Evolutionary conservation across 2,113 vertebrate species (phyloP).

Genomic region (Emydura subglobosa): DNA sequence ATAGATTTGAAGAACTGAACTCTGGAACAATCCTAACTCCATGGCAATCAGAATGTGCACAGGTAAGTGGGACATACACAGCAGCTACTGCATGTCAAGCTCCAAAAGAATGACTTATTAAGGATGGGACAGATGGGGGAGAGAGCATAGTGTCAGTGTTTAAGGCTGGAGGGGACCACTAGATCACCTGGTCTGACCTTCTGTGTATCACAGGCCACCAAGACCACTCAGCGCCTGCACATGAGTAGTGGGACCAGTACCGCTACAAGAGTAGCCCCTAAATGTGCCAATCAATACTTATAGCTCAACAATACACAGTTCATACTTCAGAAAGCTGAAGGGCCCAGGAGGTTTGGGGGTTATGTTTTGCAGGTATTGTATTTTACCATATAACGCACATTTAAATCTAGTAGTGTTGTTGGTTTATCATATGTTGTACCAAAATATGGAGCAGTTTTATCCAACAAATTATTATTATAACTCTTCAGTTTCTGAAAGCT

Average conservation of each 20-base stretch:
- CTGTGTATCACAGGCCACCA: neutral
- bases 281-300: neutral
- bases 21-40: neutral
- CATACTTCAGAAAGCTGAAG: neutral
- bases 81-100: no score
- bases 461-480: neutral
- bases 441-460: neutral
- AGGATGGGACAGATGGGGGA: no score
- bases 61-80: no score
- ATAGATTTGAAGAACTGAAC: neutral
- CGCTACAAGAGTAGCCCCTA: no score
- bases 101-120: no score
- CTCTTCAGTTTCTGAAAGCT: neutral
- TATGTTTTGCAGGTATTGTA: neutral
- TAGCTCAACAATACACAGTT: neutral
- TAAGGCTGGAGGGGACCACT: no score
- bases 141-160: no score
- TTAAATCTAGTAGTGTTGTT: neutral
- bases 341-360: neutral
- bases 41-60: no score
- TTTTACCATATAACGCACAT: rapidly evolving
- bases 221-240: neutral
- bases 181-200: neutral
- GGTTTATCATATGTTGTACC: neutral
- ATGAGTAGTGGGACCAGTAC: neutral